Evolutionary conservation across 2,888 invertebrate species (phyloP).

Genomic region (Eupithecia pulchellata): DNA sequence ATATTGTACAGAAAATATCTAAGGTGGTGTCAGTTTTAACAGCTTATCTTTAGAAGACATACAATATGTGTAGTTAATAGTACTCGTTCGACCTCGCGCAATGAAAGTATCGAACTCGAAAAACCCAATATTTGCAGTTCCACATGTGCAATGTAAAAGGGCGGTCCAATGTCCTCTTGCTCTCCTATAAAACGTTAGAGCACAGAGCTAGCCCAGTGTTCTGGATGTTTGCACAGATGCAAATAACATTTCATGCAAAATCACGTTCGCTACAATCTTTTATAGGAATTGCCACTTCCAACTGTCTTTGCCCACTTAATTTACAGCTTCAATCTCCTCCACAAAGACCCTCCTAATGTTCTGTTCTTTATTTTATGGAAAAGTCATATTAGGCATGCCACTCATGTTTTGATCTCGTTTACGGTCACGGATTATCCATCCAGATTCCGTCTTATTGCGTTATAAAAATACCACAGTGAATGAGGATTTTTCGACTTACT

Average conservation of each 20-base stretch:
- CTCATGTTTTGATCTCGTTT: slow-evolving; percentile 65
- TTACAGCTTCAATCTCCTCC: slow-evolving; percentile 46
- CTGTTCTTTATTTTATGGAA: slow-evolving; percentile 59
- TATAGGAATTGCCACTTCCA: slow-evolving; percentile 45
- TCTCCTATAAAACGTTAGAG: slow-evolving; percentile 24
- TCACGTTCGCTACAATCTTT: slow-evolving; percentile 49
- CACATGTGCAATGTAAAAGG: background rate
- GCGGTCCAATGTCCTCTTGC: background rate
- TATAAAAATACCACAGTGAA: slow-evolving; percentile 73
- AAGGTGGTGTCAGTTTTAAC: too few relatives aligned
- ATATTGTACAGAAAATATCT: too few relatives aligned
- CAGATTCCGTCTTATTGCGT: slow-evolving; percentile 70
- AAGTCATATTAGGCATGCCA: slow-evolving; percentile 66
- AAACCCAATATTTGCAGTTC: background rate
- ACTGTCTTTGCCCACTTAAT: slow-evolving; percentile 49
- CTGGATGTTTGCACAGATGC: slow-evolving; percentile 47
- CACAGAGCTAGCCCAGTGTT: slow-evolving; percentile 43
- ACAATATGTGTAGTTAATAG: background rate
- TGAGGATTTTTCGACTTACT: slow-evolving; percentile 53
- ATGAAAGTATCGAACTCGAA: background rate
- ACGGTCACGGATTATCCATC: slow-evolving; percentile 71
- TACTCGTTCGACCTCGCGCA: background rate
- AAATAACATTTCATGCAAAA: slow-evolving; percentile 57
- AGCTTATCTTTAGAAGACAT: background rate
- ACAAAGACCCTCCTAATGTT: slow-evolving; percentile 44